Evolutionary conservation across 1,140 invertebrate genomes (phyloP).

Genomic region (Caenorhabditis latens): DNA sequence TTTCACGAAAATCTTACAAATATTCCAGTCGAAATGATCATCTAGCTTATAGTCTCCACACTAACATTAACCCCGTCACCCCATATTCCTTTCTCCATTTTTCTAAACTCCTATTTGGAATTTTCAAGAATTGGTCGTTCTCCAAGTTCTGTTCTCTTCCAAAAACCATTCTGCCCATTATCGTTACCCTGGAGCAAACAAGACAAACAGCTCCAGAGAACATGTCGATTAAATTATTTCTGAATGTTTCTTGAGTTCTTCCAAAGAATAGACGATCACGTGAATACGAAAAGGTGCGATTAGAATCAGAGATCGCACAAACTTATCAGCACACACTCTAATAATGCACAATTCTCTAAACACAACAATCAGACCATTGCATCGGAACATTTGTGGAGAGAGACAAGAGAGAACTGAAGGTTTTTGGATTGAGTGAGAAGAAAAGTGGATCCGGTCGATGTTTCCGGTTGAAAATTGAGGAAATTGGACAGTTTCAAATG

Average conservation of each 20-base stretch:
- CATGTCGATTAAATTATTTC: background rate
- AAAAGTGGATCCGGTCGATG: too few species aligned
- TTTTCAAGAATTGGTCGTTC: background rate
- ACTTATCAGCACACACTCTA: background rate
- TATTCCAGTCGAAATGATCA: too few species aligned
- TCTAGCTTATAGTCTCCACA: too few species aligned
- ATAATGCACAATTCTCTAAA: too few species aligned
- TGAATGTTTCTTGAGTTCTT: background rate
- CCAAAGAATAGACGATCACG: background rate
- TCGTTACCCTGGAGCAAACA: background rate
- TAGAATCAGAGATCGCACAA: constrained; percentile 32
- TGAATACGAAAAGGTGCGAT: background rate
- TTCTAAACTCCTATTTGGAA: background rate
- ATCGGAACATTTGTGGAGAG: constrained; percentile 15
- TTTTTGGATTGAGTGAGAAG: too few species aligned
- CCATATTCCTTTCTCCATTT: background rate
- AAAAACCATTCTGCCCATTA: background rate
- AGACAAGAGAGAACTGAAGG: too few species aligned
- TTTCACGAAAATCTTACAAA: too few species aligned
- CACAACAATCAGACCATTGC: background rate
- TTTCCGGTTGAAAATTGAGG: too few species aligned
- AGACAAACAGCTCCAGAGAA: background rate
- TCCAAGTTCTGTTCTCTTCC: background rate
- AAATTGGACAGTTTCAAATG: too few species aligned
- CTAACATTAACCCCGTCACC: background rate